phyloP scores from a whole-genome alignment of 2,797 vertebrate species.

The Alca torda region DNA sequence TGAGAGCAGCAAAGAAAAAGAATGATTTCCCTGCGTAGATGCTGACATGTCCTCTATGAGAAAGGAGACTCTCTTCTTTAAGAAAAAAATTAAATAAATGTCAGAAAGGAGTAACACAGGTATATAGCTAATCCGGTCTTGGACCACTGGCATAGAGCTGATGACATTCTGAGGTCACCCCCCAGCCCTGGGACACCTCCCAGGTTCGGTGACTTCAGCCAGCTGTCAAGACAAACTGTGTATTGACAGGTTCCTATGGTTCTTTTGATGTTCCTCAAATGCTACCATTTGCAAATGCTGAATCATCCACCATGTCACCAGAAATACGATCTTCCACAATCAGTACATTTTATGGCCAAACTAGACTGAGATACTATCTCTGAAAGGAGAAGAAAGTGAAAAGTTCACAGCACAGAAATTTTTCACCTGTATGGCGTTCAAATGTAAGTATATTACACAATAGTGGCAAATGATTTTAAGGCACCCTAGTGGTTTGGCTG shows the following conservation, averaged over 20 bases:
- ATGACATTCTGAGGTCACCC: neutral
- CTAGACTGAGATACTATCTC: neutral
- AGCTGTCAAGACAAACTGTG: neutral
- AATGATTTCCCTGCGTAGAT: neutral
- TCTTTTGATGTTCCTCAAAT: neutral
- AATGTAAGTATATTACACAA: neutral
- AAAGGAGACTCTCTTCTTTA: neutral
- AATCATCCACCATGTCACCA: neutral
- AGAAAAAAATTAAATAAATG: neutral
- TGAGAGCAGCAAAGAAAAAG: neutral
- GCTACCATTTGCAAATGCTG: neutral
- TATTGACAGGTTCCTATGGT: neutral
- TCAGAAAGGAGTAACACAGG: neutral
- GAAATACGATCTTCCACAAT: neutral
- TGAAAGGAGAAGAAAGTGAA: neutral
- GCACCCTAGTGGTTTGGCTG: neutral
- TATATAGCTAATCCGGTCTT: neutral
- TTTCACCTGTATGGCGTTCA: neutral
- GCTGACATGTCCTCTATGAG: rapidly evolving
- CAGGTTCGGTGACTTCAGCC: neutral
- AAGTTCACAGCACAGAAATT: neutral
- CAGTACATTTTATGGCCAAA: neutral
- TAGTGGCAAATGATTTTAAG: neutral
- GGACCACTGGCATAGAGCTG: neutral
- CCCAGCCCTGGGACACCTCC: neutral